A percentile compares a stretch with the other conserved stretches of the same genome.
Conservation (phyloP, 2,113 vertebrate species). For the Lampris incognitus region DNA sequence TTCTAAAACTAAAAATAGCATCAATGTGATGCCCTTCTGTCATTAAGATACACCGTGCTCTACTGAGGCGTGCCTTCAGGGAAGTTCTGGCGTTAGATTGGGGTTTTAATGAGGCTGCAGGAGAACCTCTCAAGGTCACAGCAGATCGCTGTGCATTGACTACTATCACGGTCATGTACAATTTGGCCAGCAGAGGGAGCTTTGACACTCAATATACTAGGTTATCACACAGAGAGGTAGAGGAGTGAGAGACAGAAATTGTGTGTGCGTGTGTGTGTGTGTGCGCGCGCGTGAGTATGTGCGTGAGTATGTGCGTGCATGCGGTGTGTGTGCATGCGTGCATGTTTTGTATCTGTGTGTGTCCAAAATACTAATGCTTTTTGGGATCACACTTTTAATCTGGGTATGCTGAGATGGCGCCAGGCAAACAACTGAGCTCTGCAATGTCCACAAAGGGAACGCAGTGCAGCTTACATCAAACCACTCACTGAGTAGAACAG, state of each 20-base stretch:
- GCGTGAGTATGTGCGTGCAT: background rate
- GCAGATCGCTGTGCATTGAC: background rate
- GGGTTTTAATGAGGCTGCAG: constrained; percentile 30
- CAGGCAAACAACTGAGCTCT: constrained; percentile 47
- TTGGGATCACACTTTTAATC: constrained; percentile 74
- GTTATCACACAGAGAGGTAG: background rate
- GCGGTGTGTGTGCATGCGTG: background rate
- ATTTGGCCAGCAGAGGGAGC: constrained; percentile 72
- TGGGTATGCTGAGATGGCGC: constrained; percentile 35
- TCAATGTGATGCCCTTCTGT: constrained; percentile 52
- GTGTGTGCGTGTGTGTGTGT: background rate
- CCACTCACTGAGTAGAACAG: constrained; percentile 46
- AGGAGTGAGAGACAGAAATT: constrained; percentile 18
- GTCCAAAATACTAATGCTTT: constrained; percentile 55
- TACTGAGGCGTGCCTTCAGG: constrained; percentile 53
- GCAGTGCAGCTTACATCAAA: constrained; percentile 40
- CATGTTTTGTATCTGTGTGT: constrained; percentile 14
- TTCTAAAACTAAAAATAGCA: constrained; percentile 39
- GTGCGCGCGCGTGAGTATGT: background rate
- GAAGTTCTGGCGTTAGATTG: constrained; percentile 65
- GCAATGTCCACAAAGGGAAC: constrained; percentile 46
- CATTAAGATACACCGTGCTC: constrained; percentile 63
- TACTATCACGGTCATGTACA: constrained; percentile 11
- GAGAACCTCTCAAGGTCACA: constrained; percentile 53
- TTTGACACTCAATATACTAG: constrained; percentile 21